These are phyloP conservation scores for Balaeniceps rex DNA, from an alignment of 2,113 vertebrate species.

Conservation along the genomic window DNA sequence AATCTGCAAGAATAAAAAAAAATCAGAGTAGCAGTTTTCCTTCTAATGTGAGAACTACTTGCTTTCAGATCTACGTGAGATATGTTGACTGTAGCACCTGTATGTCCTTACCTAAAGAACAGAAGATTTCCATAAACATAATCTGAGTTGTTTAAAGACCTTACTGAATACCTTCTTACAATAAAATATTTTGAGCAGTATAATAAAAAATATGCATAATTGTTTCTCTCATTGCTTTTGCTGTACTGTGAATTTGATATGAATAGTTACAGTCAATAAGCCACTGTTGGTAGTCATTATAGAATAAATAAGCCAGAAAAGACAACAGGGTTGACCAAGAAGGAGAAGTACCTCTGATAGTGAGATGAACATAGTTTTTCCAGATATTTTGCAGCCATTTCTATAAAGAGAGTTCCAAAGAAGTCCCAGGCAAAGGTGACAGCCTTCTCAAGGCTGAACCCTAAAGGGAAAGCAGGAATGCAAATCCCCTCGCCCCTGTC, in stretches of 20 bases:
- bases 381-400: neutral
- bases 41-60: neutral
- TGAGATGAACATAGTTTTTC: neutral
- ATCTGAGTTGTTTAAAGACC: neutral
- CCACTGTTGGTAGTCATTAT: neutral
- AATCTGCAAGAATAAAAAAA: neutral
- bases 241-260: neutral
- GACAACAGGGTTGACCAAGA: neutral
- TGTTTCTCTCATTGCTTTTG: neutral
- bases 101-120: neutral
- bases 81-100: neutral
- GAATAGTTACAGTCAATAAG: neutral
- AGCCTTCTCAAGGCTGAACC: neutral
- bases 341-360: neutral
- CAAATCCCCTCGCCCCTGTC: fast-evolving
- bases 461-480: neutral
- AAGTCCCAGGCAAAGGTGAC: neutral
- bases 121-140: neutral
- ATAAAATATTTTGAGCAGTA: neutral
- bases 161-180: neutral
- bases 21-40: neutral
- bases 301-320: neutral
- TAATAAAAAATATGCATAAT: neutral
- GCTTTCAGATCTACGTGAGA: neutral
- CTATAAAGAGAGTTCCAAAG: neutral